Conservation (phyloP, 2,113 vertebrate genomes). For the Scatophagus argus region DNA sequence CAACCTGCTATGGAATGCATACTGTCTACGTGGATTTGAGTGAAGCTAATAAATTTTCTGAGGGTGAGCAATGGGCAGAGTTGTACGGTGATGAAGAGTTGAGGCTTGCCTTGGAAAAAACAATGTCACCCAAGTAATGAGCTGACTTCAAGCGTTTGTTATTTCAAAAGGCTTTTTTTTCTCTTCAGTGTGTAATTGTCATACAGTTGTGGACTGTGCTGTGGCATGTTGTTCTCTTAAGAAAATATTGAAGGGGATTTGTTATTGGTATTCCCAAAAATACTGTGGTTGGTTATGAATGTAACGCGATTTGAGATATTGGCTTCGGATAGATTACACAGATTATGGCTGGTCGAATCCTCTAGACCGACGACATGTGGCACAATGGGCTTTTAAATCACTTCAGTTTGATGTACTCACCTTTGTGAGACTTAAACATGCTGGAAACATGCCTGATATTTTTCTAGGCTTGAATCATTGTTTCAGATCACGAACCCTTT, state of each 20-base stretch:
- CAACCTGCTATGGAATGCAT: slow-evolving; percentile 87
- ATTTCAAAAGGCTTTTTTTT: slow-evolving; percentile 85
- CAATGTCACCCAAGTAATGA: slow-evolving; percentile 83
- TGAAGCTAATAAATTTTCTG: slow-evolving; percentile 89
- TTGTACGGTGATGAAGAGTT: slow-evolving; percentile 90
- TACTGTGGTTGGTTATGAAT: slow-evolving; percentile 22
- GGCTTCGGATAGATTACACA: background rate
- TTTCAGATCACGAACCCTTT: background rate
- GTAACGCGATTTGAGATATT: background rate
- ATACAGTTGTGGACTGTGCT: slow-evolving; percentile 86
- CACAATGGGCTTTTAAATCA: too few relatives aligned
- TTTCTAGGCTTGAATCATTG: slow-evolving; percentile 5
- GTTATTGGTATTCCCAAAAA: slow-evolving; percentile 56
- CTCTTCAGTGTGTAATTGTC: slow-evolving; percentile 88
- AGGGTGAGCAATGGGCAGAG: slow-evolving; percentile 86
- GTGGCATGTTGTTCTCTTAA: slow-evolving; percentile 84
- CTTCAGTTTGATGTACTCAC: background rate
- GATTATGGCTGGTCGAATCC: too few relatives aligned
- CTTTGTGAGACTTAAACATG: background rate
- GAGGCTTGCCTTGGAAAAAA: slow-evolving; percentile 90
- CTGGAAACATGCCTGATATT: background rate
- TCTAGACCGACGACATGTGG: too few relatives aligned
- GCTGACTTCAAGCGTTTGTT: slow-evolving; percentile 85
- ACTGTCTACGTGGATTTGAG: slow-evolving; percentile 88
- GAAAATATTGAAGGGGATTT: slow-evolving; percentile 55